Percentiles rank a stretch among this genome's conserved stretches.
Evolutionary conservation across 2,888 invertebrate species (phyloP).

Genomic region (Sarcophaga caerulescens): DNA sequence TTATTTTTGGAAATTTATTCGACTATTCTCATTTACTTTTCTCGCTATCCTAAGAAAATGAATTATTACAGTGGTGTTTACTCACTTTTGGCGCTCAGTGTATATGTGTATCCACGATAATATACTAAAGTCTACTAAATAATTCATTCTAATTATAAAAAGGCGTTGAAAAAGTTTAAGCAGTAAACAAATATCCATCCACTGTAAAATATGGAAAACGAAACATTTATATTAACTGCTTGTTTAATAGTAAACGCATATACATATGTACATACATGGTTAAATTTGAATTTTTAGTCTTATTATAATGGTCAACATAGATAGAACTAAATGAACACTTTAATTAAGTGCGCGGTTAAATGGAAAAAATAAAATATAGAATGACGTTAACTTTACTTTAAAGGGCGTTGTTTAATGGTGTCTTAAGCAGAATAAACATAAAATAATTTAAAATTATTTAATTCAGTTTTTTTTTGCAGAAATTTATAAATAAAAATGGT

Average conservation of each 20-base stretch:
- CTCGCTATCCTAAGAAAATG: too few relatives aligned
- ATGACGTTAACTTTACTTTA: conserved; percentile 46
- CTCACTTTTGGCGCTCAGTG: too few relatives aligned
- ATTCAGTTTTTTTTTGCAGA: conserved; percentile 31
- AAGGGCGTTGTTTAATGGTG: conserved; percentile 54
- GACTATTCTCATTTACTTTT: too few relatives aligned
- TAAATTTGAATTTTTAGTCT: conserved; percentile 36
- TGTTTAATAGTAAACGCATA: conserved; percentile 7
- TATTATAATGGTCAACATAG: conserved; percentile 42
- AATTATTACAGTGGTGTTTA: too few relatives aligned
- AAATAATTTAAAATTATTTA: neutral
- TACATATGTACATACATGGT: neutral
- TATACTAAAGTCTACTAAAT: conserved; percentile 22
- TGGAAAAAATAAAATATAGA: conserved; percentile 21
- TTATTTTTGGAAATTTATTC: too few relatives aligned
- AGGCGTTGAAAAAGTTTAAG: conserved; percentile 10
- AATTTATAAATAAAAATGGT: conserved; percentile 74
- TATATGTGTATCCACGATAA: neutral
- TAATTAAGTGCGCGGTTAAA: conserved; percentile 10
- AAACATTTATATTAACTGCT: conserved; percentile 37
- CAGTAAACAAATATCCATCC: neutral
- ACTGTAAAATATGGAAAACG: conserved; percentile 1
- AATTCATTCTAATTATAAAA: conserved; percentile 28
- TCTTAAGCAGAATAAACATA: neutral
- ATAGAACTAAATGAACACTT: conserved; percentile 30